Evolutionary conservation across 2,113 vertebrate species (phyloP).

Genomic region (Chauna torquata): DNA sequence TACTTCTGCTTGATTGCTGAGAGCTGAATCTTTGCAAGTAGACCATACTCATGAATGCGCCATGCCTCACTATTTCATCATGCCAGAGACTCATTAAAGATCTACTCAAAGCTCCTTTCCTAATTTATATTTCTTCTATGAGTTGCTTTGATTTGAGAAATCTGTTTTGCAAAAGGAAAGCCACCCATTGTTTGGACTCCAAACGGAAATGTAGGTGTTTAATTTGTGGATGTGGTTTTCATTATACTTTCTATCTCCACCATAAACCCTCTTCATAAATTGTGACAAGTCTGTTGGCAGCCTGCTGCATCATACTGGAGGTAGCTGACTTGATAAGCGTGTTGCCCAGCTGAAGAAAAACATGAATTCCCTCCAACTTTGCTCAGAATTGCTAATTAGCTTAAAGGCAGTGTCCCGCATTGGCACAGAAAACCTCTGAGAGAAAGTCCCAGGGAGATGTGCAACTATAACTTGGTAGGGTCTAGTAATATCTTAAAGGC

Average conservation of each 20-base stretch:
- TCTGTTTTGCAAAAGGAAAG: slow-evolving; percentile 29
- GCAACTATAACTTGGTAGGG: not conserved
- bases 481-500: not conserved
- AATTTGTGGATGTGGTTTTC: slow-evolving; percentile 52
- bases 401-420: not conserved
- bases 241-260: not conserved
- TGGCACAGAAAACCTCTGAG: not conserved
- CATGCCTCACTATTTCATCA: not conserved
- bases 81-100: slow-evolving; percentile 43
- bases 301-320: slow-evolving; percentile 31
- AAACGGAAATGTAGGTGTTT: slow-evolving; percentile 55
- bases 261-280: slow-evolving; percentile 38
- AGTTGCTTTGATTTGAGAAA: slow-evolving; percentile 43
- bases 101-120: slow-evolving; percentile 28
- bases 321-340: slow-evolving; percentile 36
- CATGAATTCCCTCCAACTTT: slow-evolving; percentile 37
- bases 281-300: slow-evolving; percentile 46
- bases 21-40: slow-evolving; percentile 9
- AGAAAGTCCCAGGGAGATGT: not conserved
- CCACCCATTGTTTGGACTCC: slow-evolving; percentile 18
- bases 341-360: not conserved
- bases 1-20: not conserved
- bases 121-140: slow-evolving; percentile 28
- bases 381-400: slow-evolving; percentile 33
- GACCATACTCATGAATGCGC: slow-evolving; percentile 17